Evolutionary conservation across 2,113 vertebrate species (phyloP).

Genomic region (Dendrocopos noguchii): DNA sequence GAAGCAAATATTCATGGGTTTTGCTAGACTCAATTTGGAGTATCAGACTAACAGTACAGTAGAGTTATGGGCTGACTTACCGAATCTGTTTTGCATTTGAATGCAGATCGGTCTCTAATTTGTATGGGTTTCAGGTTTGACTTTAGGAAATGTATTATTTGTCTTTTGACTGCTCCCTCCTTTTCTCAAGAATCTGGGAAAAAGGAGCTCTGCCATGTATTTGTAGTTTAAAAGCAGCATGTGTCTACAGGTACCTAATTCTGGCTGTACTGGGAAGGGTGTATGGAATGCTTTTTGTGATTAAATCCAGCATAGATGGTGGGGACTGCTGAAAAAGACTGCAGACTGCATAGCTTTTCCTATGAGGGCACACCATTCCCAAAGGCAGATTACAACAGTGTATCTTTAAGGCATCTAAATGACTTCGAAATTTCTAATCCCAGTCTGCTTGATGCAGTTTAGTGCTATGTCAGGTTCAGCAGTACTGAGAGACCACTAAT

Average conservation of each 20-base stretch:
- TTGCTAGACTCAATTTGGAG: background rate
- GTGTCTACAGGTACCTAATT: background rate
- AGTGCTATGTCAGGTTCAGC: slow-evolving; percentile 16
- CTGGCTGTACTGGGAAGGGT: background rate
- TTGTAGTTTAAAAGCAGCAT: background rate
- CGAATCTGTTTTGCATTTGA: background rate
- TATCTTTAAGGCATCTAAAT: slow-evolving; percentile 36
- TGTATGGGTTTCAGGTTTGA: background rate
- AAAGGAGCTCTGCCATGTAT: background rate
- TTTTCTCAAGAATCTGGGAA: background rate
- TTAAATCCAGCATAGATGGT: background rate
- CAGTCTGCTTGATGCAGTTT: slow-evolving; percentile 10
- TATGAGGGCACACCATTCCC: background rate
- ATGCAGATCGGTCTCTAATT: background rate
- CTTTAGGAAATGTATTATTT: background rate
- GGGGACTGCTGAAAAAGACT: background rate
- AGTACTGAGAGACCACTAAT: slow-evolving; percentile 1
- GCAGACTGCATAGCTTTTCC: background rate
- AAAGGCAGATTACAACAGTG: background rate
- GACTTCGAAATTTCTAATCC: slow-evolving; percentile 52
- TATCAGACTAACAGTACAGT: rapidly evolving
- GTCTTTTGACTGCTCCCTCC: background rate
- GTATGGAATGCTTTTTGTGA: background rate
- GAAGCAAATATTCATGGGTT: background rate
- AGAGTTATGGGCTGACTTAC: background rate